These are phyloP conservation scores for Leucoraja ocellata DNA, from an alignment of 2,797 vertebrate genomes.

Conservation along the genomic window DNA sequence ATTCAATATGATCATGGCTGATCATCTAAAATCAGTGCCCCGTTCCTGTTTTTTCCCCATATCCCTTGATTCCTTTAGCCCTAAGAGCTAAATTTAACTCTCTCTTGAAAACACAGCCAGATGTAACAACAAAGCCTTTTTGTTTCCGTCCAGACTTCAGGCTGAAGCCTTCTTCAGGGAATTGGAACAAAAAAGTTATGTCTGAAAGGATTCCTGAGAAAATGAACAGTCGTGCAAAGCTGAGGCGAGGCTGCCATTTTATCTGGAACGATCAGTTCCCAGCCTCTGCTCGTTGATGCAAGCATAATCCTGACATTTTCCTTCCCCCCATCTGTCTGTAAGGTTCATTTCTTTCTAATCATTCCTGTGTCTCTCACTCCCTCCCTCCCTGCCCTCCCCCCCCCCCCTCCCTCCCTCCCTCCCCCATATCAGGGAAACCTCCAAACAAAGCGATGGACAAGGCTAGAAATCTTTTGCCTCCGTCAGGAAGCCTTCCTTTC, in stretches of 20 bases:
- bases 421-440: constrained; percentile 42
- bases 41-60: no score
- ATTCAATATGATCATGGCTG: no score
- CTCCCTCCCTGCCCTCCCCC: no score
- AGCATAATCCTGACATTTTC: constrained; percentile 50
- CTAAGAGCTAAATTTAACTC: no score
- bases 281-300: constrained; percentile 45
- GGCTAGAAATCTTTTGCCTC: constrained; percentile 40
- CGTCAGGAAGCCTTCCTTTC: constrained; percentile 39
- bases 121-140: not conserved
- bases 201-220: constrained; percentile 39
- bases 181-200: not conserved
- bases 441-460: constrained; percentile 54
- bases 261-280: constrained; percentile 45
- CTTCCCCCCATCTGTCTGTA: constrained; percentile 46
- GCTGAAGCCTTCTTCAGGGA: constrained; percentile 19
- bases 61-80: no score
- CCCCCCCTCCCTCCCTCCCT: no score
- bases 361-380: constrained; percentile 39
- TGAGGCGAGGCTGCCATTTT: constrained; percentile 44
- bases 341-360: constrained; percentile 52
- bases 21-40: no score
- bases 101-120: not conserved
- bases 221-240: constrained; percentile 43
- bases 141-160: not conserved